Percentiles rank a stretch among this genome's conserved stretches.
These are phyloP conservation scores for Etheostoma perlongum DNA, from an alignment of 2,797 vertebrate genomes.

Conservation along the genomic window DNA sequence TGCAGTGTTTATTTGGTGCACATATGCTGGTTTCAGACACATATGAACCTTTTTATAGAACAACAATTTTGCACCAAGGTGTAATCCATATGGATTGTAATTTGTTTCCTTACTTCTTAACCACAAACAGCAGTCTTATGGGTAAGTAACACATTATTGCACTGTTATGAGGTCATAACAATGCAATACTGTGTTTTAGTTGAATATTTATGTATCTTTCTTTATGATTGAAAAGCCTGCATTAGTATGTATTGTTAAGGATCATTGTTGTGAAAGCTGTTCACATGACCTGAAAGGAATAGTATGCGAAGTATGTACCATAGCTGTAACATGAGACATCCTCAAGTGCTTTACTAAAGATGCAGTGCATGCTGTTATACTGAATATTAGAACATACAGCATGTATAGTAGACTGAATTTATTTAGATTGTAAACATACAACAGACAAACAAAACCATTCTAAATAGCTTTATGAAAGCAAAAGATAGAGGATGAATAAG, in stretches of 20 bases:
- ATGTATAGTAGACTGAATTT: not conserved
- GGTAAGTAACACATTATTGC: no score
- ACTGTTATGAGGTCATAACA: not conserved
- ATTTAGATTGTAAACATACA: not conserved
- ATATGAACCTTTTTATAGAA: no score
- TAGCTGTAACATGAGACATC: not conserved
- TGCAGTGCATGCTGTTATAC: no score
- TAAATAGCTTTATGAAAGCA: not conserved
- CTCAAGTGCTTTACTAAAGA: not conserved
- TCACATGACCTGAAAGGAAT: not conserved
- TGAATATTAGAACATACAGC: not conserved
- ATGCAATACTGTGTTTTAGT: not conserved
- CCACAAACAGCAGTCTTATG: not conserved
- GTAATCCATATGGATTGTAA: not conserved
- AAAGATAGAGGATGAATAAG: not conserved
- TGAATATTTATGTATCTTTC: not conserved
- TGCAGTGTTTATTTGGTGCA: not conserved
- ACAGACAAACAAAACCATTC: not conserved
- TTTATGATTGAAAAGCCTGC: not conserved
- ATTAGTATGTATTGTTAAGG: not conserved
- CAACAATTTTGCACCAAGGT: not conserved
- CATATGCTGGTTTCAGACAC: slow-evolving; percentile 4
- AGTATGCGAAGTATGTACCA: not conserved
- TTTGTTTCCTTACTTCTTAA: not conserved
- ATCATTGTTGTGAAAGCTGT: not conserved